Base-by-base conservation (phyloP, 2,113 vertebrate genomes). In the Pedionomus torquatus region DNA sequence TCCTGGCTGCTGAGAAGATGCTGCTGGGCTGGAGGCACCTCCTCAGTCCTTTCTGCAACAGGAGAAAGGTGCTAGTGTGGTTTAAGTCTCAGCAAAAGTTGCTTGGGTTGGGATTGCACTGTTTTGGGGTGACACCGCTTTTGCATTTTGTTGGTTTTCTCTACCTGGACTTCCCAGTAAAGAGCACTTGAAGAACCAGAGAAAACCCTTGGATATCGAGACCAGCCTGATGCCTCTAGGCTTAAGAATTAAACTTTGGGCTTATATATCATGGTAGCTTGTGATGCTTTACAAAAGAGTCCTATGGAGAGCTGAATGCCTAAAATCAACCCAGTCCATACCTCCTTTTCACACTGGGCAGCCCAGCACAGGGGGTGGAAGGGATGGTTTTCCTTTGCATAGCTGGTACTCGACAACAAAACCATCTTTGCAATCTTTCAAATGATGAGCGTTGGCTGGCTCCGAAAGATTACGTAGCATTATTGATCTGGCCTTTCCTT, bases 401-500 rank as follows among this genome's bases (percentile, higher is more conserved):
- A 9, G 39, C 55, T 13, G 11, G 51, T 23, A 31, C 26, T 33
- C 70, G 78, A 63, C 77, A 72, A 15, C 17, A 3, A 28, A 17
- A 39, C 0, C 2, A 9, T 13, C 75, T n/a, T 52, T 31, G 31
- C 77, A 43, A 1, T 54, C 46, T 28, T 75, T 18, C 64, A 46
- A 17, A 4, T 10, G 0, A 26, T 14, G 89, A 93, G 85, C 15
- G 0, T 7, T 64, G 69, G 49, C 76, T 69, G 96, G 60, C 69
- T 86, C 83, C 3, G 74, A 44, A 80, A 21, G 61, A 49, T 68
- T 75, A 43, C 41, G 7, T 2, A 75, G 58, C 75, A 18, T 35
- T 96, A 39, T 89, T 70, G 79, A 70, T 39, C 58, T 93, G 85
- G 85, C 96, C 94, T 97, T 95, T 64, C 41, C 66, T 93, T 89